These are phyloP conservation scores for Fregetta grallaria DNA, from an alignment of 2,113 vertebrate species.

Conservation along the genomic window DNA sequence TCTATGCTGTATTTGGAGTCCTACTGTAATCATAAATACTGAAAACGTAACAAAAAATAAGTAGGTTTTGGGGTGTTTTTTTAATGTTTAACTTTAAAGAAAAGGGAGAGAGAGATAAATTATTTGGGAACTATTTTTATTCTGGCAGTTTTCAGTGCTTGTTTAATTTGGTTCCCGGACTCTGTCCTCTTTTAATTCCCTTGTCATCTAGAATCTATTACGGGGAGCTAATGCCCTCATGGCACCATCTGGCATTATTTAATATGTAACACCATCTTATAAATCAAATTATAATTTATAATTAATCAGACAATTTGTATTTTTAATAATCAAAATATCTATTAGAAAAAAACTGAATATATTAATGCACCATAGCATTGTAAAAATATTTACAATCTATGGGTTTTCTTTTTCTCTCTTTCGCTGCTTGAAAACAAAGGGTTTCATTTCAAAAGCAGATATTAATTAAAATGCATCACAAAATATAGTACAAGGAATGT, in stretches of 20 bases:
- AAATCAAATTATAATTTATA: conserved; percentile 67
- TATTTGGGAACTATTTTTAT: conserved; percentile 7
- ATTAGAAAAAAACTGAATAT: neutral
- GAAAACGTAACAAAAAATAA: neutral
- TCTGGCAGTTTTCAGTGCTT: neutral
- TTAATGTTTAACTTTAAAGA: neutral
- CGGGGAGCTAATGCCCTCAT: conserved; percentile 49
- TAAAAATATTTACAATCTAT: neutral
- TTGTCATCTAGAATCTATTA: conserved; percentile 60
- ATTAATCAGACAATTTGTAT: conserved; percentile 62
- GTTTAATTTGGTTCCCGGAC: conserved; percentile 32
- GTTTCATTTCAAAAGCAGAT: neutral
- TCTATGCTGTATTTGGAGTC: neutral
- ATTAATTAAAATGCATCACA: neutral
- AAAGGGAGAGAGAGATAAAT: neutral
- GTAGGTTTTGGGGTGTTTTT: neutral
- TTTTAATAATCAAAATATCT: conserved; percentile 63
- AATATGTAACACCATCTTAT: conserved; percentile 55
- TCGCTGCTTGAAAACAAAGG: neutral
- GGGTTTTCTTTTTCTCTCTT: neutral
- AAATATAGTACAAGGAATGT: neutral
- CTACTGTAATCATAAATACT: neutral
- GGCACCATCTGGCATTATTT: conserved; percentile 69
- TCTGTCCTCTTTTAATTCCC: conserved; percentile 48
- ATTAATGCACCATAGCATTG: neutral